These are phyloP conservation scores for Pterobdella sp. DNA, from an alignment of 2,888 invertebrate genomes.

Conservation along the genomic window DNA sequence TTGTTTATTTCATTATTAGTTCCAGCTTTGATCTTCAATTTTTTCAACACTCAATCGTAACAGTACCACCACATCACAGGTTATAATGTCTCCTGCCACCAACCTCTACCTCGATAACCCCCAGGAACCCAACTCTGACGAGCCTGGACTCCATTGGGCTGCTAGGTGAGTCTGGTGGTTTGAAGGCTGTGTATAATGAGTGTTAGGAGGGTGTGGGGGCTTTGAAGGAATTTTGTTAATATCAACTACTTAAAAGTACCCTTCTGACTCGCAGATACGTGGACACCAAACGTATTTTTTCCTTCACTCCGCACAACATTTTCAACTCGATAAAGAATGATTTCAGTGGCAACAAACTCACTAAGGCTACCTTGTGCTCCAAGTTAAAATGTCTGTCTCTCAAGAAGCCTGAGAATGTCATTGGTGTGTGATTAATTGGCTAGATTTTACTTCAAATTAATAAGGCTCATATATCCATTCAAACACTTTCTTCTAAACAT, in stretches of 20 bases:
- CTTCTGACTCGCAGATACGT: slow-evolving; percentile 37
- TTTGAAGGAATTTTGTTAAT: no score
- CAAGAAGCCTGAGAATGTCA: slow-evolving; percentile 42
- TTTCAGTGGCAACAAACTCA: slow-evolving; percentile 40
- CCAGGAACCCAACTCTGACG: slow-evolving; percentile 42
- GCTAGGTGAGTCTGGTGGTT: slow-evolving; percentile 37
- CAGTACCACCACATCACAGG: no score
- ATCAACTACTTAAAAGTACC: no score
- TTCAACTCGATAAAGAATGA: slow-evolving; percentile 31
- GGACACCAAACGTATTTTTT: slow-evolving; percentile 38
- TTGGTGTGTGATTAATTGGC: slow-evolving; percentile 39
- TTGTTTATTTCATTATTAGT: no score
- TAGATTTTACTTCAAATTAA: background rate
- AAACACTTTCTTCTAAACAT: background rate
- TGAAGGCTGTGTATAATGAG: no score
- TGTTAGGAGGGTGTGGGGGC: no score
- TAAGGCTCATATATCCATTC: background rate
- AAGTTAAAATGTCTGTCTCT: slow-evolving; percentile 30
- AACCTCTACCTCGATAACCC: slow-evolving; percentile 43
- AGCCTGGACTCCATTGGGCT: slow-evolving; percentile 48
- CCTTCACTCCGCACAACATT: slow-evolving; percentile 27
- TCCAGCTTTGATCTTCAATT: no score
- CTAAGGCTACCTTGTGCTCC: slow-evolving; percentile 39
- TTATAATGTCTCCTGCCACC: slow-evolving; percentile 40
- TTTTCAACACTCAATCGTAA: no score